A percentile compares a stretch with the other conserved stretches of the same genome.
Evolutionary conservation across 1,140 invertebrate species (phyloP).

Genomic region (Philaenus spumarius): DNA sequence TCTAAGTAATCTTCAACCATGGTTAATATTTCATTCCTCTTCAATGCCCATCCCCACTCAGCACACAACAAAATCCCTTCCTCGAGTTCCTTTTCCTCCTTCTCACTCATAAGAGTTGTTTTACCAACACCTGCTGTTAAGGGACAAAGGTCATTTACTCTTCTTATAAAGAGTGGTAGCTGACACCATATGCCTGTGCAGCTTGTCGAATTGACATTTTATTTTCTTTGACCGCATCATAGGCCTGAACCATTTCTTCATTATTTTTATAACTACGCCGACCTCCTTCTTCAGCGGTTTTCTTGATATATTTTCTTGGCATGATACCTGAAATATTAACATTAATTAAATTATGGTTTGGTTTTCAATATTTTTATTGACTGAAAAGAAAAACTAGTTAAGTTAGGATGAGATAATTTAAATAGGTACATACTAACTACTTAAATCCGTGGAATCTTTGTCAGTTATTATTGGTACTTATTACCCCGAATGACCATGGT

Average conservation of each 20-base stretch:
- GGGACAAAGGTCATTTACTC: not conserved
- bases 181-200: not conserved
- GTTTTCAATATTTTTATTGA: too few species aligned
- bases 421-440: too few species aligned
- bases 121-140: not conserved
- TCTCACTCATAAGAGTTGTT: not conserved
- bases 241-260: not conserved
- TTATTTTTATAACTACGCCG: not conserved
- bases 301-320: not conserved
- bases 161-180: not conserved
- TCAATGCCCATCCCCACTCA: not conserved
- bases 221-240: not conserved
- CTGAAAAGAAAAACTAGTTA: too few species aligned
- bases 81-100: not conserved
- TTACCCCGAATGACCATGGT: too few species aligned
- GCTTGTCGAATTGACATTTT: not conserved
- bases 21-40: not conserved
- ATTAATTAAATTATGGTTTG: too few species aligned
- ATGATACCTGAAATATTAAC: too few species aligned
- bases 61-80: not conserved
- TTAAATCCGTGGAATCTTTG: too few species aligned
- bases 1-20: not conserved
- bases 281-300: not conserved
- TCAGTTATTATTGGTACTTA: too few species aligned
- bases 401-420: too few species aligned